phyloP scores from a whole-genome alignment of 2,797 vertebrate species.

The Eulemur mongoz region DNA sequence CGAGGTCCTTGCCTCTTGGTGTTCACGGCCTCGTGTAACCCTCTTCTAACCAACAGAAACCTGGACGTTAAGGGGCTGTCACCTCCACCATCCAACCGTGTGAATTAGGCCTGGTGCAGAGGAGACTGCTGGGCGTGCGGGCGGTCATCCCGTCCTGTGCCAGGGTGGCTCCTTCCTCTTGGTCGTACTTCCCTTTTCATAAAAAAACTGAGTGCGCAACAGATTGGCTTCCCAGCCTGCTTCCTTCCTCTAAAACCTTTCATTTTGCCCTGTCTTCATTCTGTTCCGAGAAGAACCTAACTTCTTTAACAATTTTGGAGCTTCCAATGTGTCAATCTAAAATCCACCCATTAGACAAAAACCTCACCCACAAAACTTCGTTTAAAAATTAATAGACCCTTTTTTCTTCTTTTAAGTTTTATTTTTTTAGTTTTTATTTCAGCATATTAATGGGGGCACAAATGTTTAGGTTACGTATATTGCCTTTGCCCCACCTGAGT shows the following conservation, averaged over 20 bases:
- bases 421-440: neutral
- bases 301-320: neutral
- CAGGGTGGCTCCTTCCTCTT: neutral
- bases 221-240: neutral
- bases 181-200: neutral
- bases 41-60: neutral
- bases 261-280: neutral
- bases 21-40: too few species aligned
- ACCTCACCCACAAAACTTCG: neutral
- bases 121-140: too few species aligned
- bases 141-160: neutral
- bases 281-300: neutral
- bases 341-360: neutral
- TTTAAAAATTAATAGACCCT: neutral
- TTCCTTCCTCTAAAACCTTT: neutral
- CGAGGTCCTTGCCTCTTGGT: neutral
- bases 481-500: too few species aligned
- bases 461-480: too few species aligned
- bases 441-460: too few species aligned
- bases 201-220: neutral
- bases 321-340: neutral
- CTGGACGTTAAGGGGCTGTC: fast-evolving
- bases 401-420: too few species aligned
- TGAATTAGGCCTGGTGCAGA: neutral
- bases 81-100: fast-evolving